These are phyloP conservation scores for Automeris io DNA, from an alignment of 2,888 invertebrate species.

Conservation along the genomic window DNA sequence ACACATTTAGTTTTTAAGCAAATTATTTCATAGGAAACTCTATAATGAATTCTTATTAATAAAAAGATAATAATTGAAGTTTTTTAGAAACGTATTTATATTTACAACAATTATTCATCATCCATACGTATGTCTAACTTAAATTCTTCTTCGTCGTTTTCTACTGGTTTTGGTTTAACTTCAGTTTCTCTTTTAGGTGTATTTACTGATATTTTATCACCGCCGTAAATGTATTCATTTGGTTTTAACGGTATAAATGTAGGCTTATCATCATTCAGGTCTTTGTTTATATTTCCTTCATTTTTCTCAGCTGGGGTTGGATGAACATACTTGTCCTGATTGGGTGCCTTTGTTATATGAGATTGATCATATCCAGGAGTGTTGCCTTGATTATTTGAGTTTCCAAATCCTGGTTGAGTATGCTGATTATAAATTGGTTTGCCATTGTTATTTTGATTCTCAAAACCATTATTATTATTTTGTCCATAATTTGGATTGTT, in stretches of 20 bases:
- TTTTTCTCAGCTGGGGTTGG: neutral
- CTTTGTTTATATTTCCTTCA: constrained; percentile 28
- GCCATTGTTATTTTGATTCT: constrained; percentile 10
- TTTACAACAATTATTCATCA: neutral
- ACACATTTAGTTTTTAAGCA: no score
- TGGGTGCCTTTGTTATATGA: constrained; percentile 8
- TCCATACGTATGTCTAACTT: neutral
- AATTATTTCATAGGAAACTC: no score
- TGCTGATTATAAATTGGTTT: constrained; percentile 11
- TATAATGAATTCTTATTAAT: no score
- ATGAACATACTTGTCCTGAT: neutral
- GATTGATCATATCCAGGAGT: constrained; percentile 7
- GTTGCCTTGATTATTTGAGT: constrained; percentile 8
- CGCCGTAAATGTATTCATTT: constrained; percentile 40
- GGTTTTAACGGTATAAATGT: constrained; percentile 49
- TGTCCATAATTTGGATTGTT: constrained; percentile 4
- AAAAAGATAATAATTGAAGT: no score
- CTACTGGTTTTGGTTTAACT: constrained; percentile 26
- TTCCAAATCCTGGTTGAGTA: constrained; percentile 3
- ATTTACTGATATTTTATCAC: constrained; percentile 40
- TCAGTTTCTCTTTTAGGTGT: constrained; percentile 53
- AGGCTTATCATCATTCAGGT: constrained; percentile 36
- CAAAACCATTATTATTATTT: constrained; percentile 5
- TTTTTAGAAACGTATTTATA: neutral
- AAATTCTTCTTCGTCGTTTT: constrained; percentile 39